A percentile compares a stretch with the other conserved stretches of the same genome.
phyloP scores from a whole-genome alignment of 2,113 vertebrate species.

The Platysternon megacephalum region DNA sequence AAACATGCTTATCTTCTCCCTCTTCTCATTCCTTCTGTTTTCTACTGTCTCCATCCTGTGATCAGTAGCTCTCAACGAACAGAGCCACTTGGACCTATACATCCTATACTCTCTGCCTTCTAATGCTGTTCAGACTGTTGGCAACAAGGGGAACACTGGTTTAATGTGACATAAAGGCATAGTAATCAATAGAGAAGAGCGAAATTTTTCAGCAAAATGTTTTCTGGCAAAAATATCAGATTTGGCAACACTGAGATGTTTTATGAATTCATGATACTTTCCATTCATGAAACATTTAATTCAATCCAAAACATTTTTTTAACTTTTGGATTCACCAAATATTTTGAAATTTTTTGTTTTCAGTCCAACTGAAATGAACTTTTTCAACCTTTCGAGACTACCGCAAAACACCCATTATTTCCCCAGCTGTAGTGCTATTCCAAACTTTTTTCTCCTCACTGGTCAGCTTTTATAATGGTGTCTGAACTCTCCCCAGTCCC shows the following conservation, averaged over 20 bases:
- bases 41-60: neutral
- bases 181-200: neutral
- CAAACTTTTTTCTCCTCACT: neutral
- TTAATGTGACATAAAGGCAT: neutral
- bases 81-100: neutral
- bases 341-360: neutral
- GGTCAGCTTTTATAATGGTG: neutral
- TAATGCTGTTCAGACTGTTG: neutral
- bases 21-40: neutral
- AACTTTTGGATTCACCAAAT: neutral
- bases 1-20: neutral
- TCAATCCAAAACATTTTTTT: neutral
- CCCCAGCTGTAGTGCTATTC: neutral
- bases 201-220: neutral
- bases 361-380: neutral
- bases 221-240: neutral
- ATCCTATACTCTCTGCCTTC: neutral
- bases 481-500: fast-evolving
- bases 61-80: neutral
- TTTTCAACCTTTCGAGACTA: neutral
- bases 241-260: neutral
- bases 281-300: neutral
- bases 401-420: neutral
- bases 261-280: neutral
- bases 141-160: neutral